phyloP scores from a whole-genome alignment of 2,888 invertebrate genomes.

The Volucella inflata region DNA sequence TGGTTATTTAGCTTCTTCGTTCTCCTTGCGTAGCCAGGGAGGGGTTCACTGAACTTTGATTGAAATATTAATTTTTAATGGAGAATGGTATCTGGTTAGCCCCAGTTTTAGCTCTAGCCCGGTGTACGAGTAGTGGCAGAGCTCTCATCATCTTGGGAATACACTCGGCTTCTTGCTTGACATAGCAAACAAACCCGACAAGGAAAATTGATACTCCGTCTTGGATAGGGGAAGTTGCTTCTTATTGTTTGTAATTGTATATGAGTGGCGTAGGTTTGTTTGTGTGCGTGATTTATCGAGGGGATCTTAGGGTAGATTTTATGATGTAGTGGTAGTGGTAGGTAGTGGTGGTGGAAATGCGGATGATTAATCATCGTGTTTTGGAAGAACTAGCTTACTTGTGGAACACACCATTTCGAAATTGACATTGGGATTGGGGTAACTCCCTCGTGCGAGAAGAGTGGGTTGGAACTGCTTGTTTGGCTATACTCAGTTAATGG shows the following conservation, averaged over 20 bases:
- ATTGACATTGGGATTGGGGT: background rate
- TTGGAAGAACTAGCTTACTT: slow-evolving; percentile 20
- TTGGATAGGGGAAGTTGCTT: background rate
- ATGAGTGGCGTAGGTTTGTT: slow-evolving; percentile 7
- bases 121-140: slow-evolving; percentile 40
- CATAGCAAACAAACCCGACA: slow-evolving; percentile 48
- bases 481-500: slow-evolving; percentile 64
- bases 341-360: slow-evolving; percentile 48
- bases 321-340: slow-evolving; percentile 46
- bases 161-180: slow-evolving; percentile 52
- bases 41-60: slow-evolving; percentile 52
- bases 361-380: slow-evolving; percentile 69
- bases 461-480: slow-evolving; percentile 7
- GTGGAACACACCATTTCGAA: background rate
- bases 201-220: slow-evolving; percentile 58
- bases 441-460: background rate
- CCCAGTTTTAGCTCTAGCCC: slow-evolving; percentile 76
- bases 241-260: slow-evolving; percentile 8
- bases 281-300: slow-evolving; percentile 64
- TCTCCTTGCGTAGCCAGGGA: slow-evolving; percentile 12
- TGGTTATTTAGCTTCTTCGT: slow-evolving; percentile 7
- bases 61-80: slow-evolving; percentile 66
- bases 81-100: background rate
- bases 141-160: slow-evolving; percentile 64
- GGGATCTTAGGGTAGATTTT: slow-evolving; percentile 71